A percentile compares a stretch with the other conserved stretches of the same genome.
phyloP scores from a whole-genome alignment of 2,888 invertebrate genomes.

The Xestobium rufovillosum region DNA sequence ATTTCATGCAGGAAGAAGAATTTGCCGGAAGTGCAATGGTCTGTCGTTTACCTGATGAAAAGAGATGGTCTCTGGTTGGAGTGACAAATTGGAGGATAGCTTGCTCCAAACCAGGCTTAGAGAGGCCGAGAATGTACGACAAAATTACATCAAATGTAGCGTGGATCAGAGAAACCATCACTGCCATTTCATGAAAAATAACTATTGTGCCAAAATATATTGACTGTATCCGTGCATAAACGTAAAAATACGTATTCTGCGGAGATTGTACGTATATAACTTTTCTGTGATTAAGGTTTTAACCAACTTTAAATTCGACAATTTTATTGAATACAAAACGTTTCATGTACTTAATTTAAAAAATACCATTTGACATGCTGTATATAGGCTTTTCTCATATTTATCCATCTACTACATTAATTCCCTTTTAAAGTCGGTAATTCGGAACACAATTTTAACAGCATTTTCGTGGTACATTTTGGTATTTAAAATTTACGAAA shows the following conservation, averaged over 20 bases:
- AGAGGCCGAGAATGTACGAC: constrained; percentile 76
- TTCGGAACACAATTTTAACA: no score
- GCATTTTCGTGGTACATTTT: no score
- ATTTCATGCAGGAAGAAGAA: constrained; percentile 72
- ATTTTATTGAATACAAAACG: no score
- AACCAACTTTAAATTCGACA: no score
- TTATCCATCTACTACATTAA: no score
- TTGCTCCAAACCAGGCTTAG: constrained; percentile 68
- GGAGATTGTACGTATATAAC: background rate
- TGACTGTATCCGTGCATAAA: background rate
- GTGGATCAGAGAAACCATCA: constrained; percentile 75
- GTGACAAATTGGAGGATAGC: constrained; percentile 82
- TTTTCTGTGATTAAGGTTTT: constrained; percentile 1
- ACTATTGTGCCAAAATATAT: constrained; percentile 1
- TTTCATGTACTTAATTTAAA: no score
- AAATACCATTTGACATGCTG: no score
- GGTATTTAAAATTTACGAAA: no score
- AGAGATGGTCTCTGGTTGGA: constrained; percentile 72
- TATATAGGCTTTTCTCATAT: no score
- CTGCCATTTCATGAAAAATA: constrained; percentile 30
- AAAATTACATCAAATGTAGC: constrained; percentile 74
- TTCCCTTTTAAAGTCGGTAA: no score
- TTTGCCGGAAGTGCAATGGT: constrained; percentile 82
- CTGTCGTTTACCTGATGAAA: constrained; percentile 63
- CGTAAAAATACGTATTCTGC: background rate